Conservation (phyloP, 2,797 vertebrate genomes). For the Myotis vivesi region DNA sequence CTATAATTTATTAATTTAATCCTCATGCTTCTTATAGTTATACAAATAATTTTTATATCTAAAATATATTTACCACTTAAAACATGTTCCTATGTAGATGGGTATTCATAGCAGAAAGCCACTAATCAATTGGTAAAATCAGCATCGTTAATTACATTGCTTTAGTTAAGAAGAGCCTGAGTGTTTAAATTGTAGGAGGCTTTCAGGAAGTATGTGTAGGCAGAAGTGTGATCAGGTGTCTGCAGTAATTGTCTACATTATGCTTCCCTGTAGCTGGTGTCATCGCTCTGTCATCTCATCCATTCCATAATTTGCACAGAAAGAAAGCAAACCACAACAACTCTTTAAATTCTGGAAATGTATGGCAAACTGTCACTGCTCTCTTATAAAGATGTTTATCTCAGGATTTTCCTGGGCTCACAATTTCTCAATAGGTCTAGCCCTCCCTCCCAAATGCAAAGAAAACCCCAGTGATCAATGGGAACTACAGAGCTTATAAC, state of each 20-base stretch:
- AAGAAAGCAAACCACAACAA: conserved; percentile 34
- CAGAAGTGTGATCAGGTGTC: background rate
- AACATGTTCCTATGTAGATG: background rate
- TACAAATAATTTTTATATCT: background rate
- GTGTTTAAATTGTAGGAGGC: background rate
- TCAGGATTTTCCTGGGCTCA: conserved; percentile 42
- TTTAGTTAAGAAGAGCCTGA: background rate
- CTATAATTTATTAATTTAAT: background rate
- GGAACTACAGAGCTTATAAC: background rate
- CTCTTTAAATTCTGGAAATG: conserved; percentile 66
- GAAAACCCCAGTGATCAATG: conserved; percentile 48
- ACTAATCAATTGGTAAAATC: background rate
- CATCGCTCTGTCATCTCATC: conserved; percentile 53
- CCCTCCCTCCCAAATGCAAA: background rate
- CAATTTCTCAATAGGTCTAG: conserved; percentile 15
- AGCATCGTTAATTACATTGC: background rate
- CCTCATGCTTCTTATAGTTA: background rate
- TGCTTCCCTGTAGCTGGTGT: conserved; percentile 58
- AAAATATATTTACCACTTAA: background rate
- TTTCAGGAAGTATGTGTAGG: background rate
- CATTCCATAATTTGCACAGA: conserved; percentile 8
- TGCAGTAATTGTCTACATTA: conserved; percentile 53
- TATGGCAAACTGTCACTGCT: conserved; percentile 75
- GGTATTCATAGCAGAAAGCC: background rate
- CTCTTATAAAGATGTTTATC: conserved; percentile 49